phyloP scores from a whole-genome alignment of 1,140 invertebrate genomes.

The Acyrthosiphon pisum region DNA sequence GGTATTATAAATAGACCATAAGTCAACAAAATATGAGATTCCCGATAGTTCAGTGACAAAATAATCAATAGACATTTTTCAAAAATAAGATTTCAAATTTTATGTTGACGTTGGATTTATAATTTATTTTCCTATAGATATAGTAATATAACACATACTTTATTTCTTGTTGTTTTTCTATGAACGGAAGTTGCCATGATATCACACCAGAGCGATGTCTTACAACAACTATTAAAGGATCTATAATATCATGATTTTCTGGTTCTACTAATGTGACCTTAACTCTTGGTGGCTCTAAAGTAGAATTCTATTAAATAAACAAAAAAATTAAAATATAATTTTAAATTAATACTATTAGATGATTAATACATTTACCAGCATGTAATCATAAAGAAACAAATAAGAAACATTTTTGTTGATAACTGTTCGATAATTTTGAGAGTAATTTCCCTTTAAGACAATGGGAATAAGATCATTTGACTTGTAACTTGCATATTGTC shows the following conservation, averaged over 20 bases:
- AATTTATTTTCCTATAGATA: neutral
- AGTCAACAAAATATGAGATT: neutral
- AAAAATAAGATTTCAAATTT: neutral
- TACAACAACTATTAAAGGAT: constrained; percentile 57
- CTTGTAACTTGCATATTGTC: neutral
- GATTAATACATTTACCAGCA: neutral
- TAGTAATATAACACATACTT: constrained; percentile 30
- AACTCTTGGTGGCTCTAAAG: constrained; percentile 24
- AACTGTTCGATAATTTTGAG: neutral
- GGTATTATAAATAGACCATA: neutral
- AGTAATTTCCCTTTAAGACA: constrained; percentile 33
- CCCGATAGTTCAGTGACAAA: neutral
- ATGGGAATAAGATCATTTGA: constrained; percentile 34
- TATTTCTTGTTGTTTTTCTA: constrained; percentile 41
- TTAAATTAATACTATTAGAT: neutral
- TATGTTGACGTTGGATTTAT: neutral
- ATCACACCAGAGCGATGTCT: constrained; percentile 47
- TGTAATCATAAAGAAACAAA: constrained; percentile 44
- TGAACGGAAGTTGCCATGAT: constrained; percentile 57
- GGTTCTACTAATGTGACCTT: constrained; percentile 20
- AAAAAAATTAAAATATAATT: neutral
- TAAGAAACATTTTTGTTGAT: neutral
- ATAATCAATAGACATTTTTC: neutral
- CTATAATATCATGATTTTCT: constrained; percentile 7
- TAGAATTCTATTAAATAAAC: neutral